Percentiles rank a stretch among this genome's conserved stretches.
Evolutionary conservation across 2,113 vertebrate genomes (phyloP).

Genomic region (Marcusenius ussheri): DNA sequence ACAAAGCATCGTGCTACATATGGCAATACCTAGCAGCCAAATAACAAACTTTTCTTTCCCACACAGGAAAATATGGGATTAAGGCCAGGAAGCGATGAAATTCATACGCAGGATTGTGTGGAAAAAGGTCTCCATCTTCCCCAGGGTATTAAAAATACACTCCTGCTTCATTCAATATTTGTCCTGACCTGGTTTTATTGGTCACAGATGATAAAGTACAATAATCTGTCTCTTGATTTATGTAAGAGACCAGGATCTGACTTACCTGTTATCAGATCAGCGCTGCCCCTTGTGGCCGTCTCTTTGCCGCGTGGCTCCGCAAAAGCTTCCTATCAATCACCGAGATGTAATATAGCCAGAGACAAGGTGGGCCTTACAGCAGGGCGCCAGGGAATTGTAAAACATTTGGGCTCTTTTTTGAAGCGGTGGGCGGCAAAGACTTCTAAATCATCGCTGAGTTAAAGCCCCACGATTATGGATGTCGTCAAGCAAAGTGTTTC

Average conservation of each 20-base stretch:
- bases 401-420: neutral
- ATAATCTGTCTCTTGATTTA: constrained; percentile 6
- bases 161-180: neutral
- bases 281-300: neutral
- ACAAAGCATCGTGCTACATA: neutral
- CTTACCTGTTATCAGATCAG: neutral
- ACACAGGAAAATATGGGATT: neutral
- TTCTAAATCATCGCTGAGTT: neutral
- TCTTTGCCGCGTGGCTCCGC: neutral
- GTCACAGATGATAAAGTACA: constrained; percentile 3
- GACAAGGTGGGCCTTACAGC: neutral
- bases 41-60: neutral
- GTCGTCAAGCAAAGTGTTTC: neutral
- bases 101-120: neutral
- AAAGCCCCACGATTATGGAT: neutral
- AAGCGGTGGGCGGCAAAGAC: neutral
- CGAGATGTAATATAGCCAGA: neutral
- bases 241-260: neutral
- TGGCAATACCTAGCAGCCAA: neutral
- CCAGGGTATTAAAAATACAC: neutral
- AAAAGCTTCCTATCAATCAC: neutral
- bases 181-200: neutral
- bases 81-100: neutral
- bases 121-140: neutral
- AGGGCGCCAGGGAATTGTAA: neutral